These are phyloP conservation scores for Pardalotus punctatus DNA, from an alignment of 2,113 vertebrate genomes.

Conservation along the genomic window DNA sequence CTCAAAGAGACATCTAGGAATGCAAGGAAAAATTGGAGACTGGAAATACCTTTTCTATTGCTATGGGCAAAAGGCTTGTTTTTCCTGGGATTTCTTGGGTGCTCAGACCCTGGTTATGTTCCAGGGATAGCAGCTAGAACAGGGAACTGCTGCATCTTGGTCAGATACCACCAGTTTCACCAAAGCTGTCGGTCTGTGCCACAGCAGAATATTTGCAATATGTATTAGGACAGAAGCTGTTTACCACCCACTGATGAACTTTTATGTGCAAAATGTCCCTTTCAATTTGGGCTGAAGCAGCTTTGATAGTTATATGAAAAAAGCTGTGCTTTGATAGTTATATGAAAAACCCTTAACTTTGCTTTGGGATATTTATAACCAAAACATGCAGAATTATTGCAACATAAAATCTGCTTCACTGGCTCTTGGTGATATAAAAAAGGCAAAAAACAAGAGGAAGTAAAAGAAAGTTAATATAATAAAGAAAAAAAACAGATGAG, in stretches of 20 bases:
- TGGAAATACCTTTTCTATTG: background rate
- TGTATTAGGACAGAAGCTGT: background rate
- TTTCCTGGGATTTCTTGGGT: background rate
- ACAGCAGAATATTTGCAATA: background rate
- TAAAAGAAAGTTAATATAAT: background rate
- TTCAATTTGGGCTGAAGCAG: conserved; percentile 35
- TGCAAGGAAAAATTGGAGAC: background rate
- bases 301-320: conserved; percentile 69
- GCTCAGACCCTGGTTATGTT: background rate
- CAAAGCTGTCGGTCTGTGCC: background rate
- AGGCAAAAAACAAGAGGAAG: background rate
- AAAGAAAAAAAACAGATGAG: conserved; percentile 1
- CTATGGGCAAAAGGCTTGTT: background rate
- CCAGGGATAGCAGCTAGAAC: background rate
- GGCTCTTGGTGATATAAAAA: conserved; percentile 51
- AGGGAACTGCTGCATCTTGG: background rate
- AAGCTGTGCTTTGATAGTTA: conserved; percentile 69
- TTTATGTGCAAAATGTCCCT: conserved; percentile 6
- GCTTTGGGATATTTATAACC: conserved; percentile 66
- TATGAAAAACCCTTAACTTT: conserved; percentile 63
- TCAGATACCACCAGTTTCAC: background rate
- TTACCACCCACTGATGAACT: conserved; percentile 31
- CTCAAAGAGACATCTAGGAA: background rate
- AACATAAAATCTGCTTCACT: conserved; percentile 58
- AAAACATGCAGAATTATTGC: conserved; percentile 63